Conservation (phyloP, 2,113 vertebrate species). For the Cardinalis cardinalis region DNA sequence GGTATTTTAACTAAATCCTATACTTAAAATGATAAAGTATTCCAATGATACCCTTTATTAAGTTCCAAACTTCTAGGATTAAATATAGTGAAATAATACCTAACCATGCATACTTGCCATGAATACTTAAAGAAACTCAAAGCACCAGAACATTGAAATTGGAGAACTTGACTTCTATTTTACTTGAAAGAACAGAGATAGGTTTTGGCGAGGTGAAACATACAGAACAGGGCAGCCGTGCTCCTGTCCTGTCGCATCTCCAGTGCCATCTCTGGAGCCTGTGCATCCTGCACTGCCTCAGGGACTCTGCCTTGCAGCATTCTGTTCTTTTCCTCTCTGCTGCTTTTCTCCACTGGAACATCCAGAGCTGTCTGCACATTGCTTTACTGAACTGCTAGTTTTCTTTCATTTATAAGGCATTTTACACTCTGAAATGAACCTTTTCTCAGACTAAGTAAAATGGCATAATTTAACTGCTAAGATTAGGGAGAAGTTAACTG, state of each 20-base stretch:
- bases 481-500: not conserved
- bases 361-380: not conserved
- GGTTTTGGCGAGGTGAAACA: not conserved
- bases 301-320: not conserved
- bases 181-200: not conserved
- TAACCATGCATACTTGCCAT: not conserved
- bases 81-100: not conserved
- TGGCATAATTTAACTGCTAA: not conserved
- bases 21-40: not conserved
- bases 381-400: not conserved
- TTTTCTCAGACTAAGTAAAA: not conserved
- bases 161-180: not conserved
- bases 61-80: not conserved
- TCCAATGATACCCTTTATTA: not conserved
- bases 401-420: not conserved
- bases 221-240: not conserved
- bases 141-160: not conserved
- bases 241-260: not conserved
- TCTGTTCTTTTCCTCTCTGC: not conserved
- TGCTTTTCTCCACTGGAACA: not conserved
- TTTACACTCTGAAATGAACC: not conserved
- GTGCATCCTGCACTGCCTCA: not conserved
- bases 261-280: not conserved
- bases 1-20: not conserved
- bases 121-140: not conserved